Percentiles rank a stretch among this genome's conserved stretches.
These are phyloP conservation scores for Gorsachius magnificus DNA, from an alignment of 2,797 vertebrate species.

Conservation along the genomic window DNA sequence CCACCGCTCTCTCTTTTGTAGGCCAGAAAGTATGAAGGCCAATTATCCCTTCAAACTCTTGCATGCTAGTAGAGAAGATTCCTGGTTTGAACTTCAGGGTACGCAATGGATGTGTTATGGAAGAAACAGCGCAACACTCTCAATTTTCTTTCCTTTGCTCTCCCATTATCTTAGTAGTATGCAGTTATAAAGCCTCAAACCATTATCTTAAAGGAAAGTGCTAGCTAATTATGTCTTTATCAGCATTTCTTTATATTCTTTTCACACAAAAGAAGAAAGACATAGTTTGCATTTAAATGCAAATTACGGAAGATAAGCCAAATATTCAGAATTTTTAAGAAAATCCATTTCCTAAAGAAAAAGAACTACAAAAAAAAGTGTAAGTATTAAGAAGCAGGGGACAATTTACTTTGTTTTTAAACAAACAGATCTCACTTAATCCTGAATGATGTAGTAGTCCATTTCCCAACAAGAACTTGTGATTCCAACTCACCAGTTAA, in stretches of 20 bases:
- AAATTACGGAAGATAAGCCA: constrained; percentile 46
- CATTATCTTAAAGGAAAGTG: constrained; percentile 22
- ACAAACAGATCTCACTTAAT: not conserved
- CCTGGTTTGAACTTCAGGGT: not conserved
- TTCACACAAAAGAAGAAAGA: constrained; percentile 33
- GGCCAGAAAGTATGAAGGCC: not conserved
- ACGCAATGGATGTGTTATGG: not conserved
- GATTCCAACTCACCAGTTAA: constrained; percentile 18
- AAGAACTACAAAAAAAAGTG: not conserved
- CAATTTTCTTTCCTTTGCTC: not conserved
- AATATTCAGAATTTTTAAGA: not conserved
- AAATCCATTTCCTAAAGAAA: not conserved
- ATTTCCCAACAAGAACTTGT: not conserved
- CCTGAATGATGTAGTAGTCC: not conserved
- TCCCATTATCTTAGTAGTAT: not conserved
- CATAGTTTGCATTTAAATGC: constrained; percentile 29
- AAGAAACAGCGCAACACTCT: not conserved
- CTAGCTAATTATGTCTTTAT: constrained; percentile 57
- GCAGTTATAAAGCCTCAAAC: constrained; percentile 9
- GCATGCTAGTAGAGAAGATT: not conserved
- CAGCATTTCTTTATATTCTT: constrained; percentile 38
- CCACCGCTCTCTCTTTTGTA: not conserved
- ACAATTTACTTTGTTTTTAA: constrained; percentile 2
- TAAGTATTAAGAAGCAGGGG: not conserved
- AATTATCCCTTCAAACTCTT: not conserved